Percentiles rank a stretch among this genome's conserved stretches.
Conservation (phyloP, 1,140 invertebrate species). For the Bicyclus anynana region DNA sequence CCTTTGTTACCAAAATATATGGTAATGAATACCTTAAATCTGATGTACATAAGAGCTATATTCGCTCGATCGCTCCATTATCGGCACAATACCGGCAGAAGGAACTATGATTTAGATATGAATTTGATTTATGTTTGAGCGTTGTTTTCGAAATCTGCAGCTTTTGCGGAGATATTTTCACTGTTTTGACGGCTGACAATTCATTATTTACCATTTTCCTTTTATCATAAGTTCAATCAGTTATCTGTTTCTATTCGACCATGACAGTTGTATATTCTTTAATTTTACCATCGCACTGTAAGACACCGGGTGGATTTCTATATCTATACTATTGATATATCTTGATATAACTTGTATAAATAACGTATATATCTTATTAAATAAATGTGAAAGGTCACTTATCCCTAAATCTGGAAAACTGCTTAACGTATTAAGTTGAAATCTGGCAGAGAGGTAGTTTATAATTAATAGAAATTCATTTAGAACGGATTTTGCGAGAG, state of each 20-base stretch:
- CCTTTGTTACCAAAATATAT: conserved; percentile 5
- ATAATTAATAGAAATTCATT: no score
- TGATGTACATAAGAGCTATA: neutral
- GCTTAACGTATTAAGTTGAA: no score
- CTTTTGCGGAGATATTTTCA: neutral
- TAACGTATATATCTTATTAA: no score
- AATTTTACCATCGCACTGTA: no score
- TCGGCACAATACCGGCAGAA: neutral
- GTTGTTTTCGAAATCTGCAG: conserved; percentile 3
- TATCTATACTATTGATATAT: no score
- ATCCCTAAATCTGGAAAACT: no score
- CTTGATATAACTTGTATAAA: no score
- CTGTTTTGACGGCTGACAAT: neutral
- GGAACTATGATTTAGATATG: conserved; percentile 20
- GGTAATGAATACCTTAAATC: conserved; percentile 5
- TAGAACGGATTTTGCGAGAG: no score
- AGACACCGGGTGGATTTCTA: no score
- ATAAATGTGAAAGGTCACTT: no score
- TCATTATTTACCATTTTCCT: neutral
- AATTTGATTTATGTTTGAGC: conserved; percentile 15
- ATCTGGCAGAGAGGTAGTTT: no score
- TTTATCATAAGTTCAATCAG: neutral
- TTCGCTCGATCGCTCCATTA: neutral
- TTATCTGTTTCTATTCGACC: neutral
- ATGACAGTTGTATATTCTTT: no score